Evolutionary conservation across 2,113 vertebrate species (phyloP).

Genomic region (Diadophis punctatus): DNA sequence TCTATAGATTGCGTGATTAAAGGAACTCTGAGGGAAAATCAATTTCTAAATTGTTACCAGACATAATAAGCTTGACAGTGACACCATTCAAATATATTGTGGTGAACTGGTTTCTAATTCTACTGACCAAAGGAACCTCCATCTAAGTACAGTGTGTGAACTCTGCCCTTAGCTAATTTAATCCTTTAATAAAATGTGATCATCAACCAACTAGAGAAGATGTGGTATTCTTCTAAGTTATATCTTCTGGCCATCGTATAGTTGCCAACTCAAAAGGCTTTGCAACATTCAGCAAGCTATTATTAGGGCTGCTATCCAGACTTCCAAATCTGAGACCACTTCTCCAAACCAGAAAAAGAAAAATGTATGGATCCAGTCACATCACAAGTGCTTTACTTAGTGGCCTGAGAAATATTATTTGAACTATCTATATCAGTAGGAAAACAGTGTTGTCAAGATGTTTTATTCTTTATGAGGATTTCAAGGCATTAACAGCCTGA

Average conservation of each 20-base stretch:
- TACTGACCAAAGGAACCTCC: neutral
- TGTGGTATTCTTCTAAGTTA: neutral
- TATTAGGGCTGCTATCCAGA: neutral
- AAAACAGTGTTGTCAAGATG: neutral
- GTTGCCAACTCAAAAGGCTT: neutral
- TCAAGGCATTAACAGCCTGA: neutral
- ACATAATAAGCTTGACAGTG: neutral
- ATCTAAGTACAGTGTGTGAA: neutral
- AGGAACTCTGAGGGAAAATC: neutral
- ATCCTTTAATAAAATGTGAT: neutral
- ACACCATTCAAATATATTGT: neutral
- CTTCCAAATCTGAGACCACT: neutral
- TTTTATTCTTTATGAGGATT: neutral
- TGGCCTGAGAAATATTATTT: neutral
- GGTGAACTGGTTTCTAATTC: neutral
- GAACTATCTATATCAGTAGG: neutral
- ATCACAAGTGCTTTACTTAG: neutral
- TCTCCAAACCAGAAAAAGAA: neutral
- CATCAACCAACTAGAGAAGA: neutral
- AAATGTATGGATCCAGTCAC: neutral
- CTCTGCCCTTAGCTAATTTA: neutral
- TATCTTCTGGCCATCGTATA: neutral
- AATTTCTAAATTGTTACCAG: neutral
- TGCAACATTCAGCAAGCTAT: neutral
- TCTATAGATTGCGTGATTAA: neutral